Evolutionary conservation across 2,888 invertebrate species (phyloP).

Genomic region (Fragum sueziense): DNA sequence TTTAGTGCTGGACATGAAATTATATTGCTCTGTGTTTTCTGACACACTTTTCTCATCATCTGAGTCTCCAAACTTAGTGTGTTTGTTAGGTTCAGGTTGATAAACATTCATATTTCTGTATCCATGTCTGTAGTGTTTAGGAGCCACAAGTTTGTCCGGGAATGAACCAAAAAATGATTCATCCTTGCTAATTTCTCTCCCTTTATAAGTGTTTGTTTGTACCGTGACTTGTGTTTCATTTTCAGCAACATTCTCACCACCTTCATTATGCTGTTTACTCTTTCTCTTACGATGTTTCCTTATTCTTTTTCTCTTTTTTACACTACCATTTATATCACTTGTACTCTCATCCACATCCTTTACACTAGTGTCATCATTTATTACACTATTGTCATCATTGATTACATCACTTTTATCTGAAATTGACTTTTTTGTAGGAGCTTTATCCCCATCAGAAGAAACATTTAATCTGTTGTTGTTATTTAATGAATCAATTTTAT

Average conservation of each 20-base stretch:
- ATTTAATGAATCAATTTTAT: too few relatives aligned
- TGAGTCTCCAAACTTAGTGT: conserved; percentile 44
- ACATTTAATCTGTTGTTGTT: not conserved
- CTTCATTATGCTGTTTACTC: not conserved
- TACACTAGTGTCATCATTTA: not conserved
- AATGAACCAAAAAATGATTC: conserved; percentile 44
- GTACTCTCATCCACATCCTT: not conserved
- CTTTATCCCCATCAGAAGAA: not conserved
- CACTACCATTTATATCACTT: not conserved
- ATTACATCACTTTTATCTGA: not conserved
- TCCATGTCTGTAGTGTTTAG: conserved; percentile 48
- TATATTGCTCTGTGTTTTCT: conserved; percentile 51
- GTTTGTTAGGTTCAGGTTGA: conserved; percentile 43
- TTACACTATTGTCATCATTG: too few relatives aligned
- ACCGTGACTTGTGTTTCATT: not conserved
- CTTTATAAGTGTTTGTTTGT: conserved; percentile 12
- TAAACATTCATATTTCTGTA: conserved; percentile 48
- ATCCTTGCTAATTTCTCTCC: conserved; percentile 29
- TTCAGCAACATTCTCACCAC: not conserved
- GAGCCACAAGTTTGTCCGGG: conserved; percentile 52
- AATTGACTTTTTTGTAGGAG: not conserved
- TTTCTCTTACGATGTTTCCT: conserved; percentile 24
- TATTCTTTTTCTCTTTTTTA: conserved; percentile 12
- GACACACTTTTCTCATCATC: conserved; percentile 34
- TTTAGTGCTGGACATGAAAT: conserved; percentile 46